A percentile compares a stretch with the other conserved stretches of the same genome.
Conservation (phyloP, 2,888 invertebrate species). For the Acholoe squamosa region DNA sequence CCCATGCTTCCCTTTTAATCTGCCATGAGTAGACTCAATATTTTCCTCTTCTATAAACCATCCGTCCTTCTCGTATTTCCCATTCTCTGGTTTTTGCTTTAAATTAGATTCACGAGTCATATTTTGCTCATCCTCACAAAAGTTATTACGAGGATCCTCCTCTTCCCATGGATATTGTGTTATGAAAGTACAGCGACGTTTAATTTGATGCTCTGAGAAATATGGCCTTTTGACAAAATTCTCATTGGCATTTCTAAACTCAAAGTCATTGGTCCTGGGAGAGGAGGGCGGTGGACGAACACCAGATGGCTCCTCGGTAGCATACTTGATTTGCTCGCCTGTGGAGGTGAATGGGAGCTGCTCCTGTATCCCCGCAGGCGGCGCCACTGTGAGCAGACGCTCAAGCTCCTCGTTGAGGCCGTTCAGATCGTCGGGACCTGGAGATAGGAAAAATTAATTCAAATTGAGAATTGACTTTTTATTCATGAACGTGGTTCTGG, state of each 20-base stretch:
- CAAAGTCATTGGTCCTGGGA: not conserved
- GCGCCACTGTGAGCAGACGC: slow-evolving; percentile 1
- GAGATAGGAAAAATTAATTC: not conserved
- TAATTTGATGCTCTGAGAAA: not conserved
- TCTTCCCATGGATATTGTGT: not conserved
- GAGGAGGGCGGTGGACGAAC: not conserved
- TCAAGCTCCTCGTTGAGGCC: slow-evolving; percentile 8
- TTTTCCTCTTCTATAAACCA: no score
- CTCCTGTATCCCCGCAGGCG: not conserved
- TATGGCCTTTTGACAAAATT: slow-evolving; percentile 20
- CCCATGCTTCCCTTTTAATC: no score
- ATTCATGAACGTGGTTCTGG: no score
- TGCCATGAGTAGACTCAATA: no score
- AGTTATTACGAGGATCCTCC: not conserved
- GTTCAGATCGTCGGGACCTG: not conserved
- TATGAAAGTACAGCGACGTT: not conserved
- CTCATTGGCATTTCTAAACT: not conserved
- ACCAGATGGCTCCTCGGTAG: not conserved
- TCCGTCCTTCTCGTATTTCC: no score
- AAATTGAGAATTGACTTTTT: no score
- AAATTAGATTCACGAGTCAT: no score
- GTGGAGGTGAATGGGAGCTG: no score
- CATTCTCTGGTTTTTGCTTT: no score
- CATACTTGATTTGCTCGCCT: not conserved
- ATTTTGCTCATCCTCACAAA: no score